Base-by-base conservation (phyloP, 2,888 invertebrate genomes). In the Drosophila ezoana region DNA sequence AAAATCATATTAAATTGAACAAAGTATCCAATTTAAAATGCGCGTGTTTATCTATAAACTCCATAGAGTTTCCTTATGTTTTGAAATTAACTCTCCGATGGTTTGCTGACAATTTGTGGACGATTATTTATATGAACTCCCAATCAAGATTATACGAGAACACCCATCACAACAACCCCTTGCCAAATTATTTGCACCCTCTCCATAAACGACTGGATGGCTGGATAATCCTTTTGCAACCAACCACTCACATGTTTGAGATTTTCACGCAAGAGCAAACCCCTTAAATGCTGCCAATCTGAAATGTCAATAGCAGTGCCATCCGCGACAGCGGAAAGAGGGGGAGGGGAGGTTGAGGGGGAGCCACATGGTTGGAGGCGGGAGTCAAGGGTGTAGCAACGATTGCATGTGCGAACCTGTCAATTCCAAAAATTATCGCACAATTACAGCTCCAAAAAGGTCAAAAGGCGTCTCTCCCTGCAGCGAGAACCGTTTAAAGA, bases 261-360 rank as follows among this genome's bases (percentile, higher is more conserved):
- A 79, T 79, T 88, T 86, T 88, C 81, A 82, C 84, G 82, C 89
- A 80, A 88, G 82, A 83, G 66, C 81, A 83, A 86, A 52, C 60
- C 75, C 38, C 51, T 79, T 76, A 64, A 76, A 69, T 69, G 75
- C 79, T 62, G 68, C 79, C 76, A 87, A 88, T 89, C 87, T 81
- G 67, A 83, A 83, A 89, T 89, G 91, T 90, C 91, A 91, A 91
- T 89, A 89, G 81, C 90, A 90, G 87, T 43, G 56, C 23, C 47
- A 44, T 44, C 43, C 35, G n/a, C 44, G 32, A 6, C 41, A 13
- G 49, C 16, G 37, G 38, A 51, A 28, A 38, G 59, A 33, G 44
- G 23, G 18, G 67, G 13, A 0, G 5, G 5, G 18, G 18, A 18
- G 18, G 18, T 1, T 11, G 14, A 11, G 38, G 18, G n/a, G 32